Conservation (phyloP, 2,888 invertebrate genomes). For the Syrphus vitripennis region DNA sequence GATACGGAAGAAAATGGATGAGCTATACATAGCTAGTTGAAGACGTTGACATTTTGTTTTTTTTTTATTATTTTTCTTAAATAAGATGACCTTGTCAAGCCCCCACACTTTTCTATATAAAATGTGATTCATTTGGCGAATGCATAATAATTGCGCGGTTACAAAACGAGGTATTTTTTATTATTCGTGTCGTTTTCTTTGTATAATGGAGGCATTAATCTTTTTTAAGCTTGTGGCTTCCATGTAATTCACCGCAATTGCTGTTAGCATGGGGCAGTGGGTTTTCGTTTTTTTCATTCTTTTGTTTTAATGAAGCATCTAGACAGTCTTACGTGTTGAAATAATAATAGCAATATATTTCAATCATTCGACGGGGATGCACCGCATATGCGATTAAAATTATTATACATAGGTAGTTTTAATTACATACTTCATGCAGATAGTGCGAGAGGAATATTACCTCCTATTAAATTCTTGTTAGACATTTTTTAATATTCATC, state of each 20-base stretch:
- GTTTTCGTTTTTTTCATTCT: not conserved
- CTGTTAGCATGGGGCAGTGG: not conserved
- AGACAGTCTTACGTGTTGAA: not conserved
- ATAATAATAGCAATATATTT: not conserved
- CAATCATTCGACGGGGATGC: not conserved
- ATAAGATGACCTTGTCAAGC: constrained; percentile 29
- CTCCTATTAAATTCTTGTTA: not conserved
- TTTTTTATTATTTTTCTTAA: no score
- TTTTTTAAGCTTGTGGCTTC: constrained; percentile 8
- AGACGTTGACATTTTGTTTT: constrained; percentile 21
- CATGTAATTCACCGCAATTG: constrained; percentile 31
- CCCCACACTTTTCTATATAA: constrained; percentile 6
- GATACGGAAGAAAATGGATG: constrained; percentile 15
- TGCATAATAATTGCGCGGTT: constrained; percentile 21
- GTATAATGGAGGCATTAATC: constrained; percentile 12
- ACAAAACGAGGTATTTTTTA: not conserved
- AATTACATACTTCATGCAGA: not conserved
- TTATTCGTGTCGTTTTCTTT: not conserved
- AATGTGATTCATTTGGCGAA: constrained; percentile 24
- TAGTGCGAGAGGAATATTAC: not conserved
- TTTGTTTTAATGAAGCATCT: not conserved
- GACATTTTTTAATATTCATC: not conserved
- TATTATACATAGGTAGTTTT: not conserved
- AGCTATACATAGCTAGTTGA: constrained; percentile 14
- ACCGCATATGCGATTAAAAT: not conserved